Conservation (phyloP, 2,113 vertebrate genomes). For the Neolamprologus toae region DNA sequence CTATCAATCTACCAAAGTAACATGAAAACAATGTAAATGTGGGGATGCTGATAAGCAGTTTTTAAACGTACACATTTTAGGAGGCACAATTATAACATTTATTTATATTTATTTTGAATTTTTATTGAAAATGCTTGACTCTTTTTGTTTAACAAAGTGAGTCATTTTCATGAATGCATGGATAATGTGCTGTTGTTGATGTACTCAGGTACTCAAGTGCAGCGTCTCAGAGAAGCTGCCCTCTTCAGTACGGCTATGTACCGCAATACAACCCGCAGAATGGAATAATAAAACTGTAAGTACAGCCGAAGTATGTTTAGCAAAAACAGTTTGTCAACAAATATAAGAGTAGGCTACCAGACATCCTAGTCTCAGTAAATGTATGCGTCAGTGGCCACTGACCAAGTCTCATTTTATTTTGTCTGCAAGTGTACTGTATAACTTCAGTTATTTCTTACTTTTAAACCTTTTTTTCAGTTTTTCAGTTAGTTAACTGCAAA, state of each 20-base stretch:
- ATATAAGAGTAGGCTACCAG: background rate
- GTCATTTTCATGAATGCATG: background rate
- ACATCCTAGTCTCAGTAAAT: background rate
- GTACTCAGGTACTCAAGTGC: conserved; percentile 16
- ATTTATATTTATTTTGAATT: background rate
- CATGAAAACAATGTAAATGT: background rate
- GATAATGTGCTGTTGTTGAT: background rate
- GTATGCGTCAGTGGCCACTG: background rate
- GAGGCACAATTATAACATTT: background rate
- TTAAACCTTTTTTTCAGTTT: background rate
- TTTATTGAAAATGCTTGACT: background rate
- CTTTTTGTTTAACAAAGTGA: background rate
- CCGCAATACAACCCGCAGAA: background rate
- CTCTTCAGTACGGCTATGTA: conserved; percentile 9
- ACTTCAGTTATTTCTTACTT: background rate
- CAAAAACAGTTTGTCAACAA: background rate
- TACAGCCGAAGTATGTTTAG: background rate
- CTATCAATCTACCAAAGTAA: background rate
- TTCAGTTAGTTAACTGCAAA: background rate
- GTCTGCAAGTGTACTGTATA: background rate
- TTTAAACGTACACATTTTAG: background rate
- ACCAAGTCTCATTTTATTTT: background rate
- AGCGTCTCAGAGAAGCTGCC: background rate
- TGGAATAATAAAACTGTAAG: conserved; percentile 60
- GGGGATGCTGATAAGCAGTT: background rate